Conservation (phyloP, 2,888 invertebrate genomes). For the Julus scandinavius region DNA sequence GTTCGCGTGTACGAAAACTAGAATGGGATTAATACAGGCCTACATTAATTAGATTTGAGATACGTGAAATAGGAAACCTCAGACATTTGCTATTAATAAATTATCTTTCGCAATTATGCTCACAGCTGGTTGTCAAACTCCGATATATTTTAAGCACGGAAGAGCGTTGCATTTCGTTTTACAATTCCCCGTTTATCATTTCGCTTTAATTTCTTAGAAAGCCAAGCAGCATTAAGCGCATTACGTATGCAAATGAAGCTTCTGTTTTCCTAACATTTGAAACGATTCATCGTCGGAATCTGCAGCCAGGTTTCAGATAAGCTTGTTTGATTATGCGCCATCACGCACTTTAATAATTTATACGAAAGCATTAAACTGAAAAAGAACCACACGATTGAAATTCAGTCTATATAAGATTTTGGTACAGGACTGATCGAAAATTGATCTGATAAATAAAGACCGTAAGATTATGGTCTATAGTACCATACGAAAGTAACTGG, state of each 20-base stretch:
- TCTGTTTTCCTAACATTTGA: slow-evolving; percentile 19
- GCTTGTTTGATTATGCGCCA: slow-evolving; percentile 9
- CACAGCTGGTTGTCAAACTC: slow-evolving; percentile 45
- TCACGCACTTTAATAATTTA: slow-evolving; percentile 46
- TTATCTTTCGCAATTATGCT: slow-evolving; percentile 45
- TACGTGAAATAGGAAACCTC: slow-evolving; percentile 45
- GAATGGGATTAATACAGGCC: slow-evolving; percentile 40
- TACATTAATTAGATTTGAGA: slow-evolving; percentile 40
- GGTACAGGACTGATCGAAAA: no score
- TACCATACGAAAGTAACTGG: no score
- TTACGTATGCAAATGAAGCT: slow-evolving; percentile 43
- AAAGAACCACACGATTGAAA: neutral
- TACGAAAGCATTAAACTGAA: neutral
- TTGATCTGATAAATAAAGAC: no score
- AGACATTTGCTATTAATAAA: slow-evolving; percentile 43
- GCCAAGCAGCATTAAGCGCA: slow-evolving; percentile 21
- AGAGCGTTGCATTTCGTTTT: slow-evolving; percentile 1
- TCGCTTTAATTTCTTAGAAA: slow-evolving; percentile 46
- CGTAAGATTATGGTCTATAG: no score
- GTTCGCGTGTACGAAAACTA: neutral
- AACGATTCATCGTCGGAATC: slow-evolving; percentile 3
- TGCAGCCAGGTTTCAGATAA: neutral
- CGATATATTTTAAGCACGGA: slow-evolving; percentile 22
- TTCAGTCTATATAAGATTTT: neutral
- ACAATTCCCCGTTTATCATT: slow-evolving; percentile 25